Percentiles rank a stretch among this genome's conserved stretches.
Conservation (phyloP, 2,113 vertebrate genomes). For the Mobula hypostoma region DNA sequence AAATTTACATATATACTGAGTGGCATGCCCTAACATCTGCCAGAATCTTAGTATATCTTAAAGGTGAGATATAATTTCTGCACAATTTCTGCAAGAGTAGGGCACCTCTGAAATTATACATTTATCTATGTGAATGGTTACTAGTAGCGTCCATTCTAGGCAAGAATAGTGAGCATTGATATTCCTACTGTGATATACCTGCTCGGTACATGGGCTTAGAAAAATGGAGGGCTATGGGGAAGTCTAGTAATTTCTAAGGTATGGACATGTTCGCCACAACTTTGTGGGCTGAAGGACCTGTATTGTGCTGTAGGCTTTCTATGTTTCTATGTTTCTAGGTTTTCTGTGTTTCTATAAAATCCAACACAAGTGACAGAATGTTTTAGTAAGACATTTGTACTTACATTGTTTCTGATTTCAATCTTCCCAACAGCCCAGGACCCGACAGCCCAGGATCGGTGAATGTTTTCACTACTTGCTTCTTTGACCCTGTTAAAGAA, state of each 20-base stretch:
- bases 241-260: too few relatives aligned
- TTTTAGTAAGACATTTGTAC: neutral
- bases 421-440: neutral
- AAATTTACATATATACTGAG: neutral
- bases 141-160: neutral
- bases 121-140: neutral
- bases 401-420: neutral
- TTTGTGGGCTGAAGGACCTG: too few relatives aligned
- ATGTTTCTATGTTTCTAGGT: too few relatives aligned
- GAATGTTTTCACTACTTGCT: neutral
- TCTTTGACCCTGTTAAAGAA: neutral
- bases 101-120: too few relatives aligned
- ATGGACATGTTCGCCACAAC: too few relatives aligned
- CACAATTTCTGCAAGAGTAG: too few relatives aligned
- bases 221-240: too few relatives aligned
- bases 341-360: too few relatives aligned
- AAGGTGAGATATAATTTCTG: too few relatives aligned
- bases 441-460: neutral
- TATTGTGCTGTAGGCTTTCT: too few relatives aligned
- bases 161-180: neutral
- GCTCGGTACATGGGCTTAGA: too few relatives aligned
- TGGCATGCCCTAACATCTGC: neutral
- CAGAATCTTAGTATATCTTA: neutral
- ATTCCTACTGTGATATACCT: too few relatives aligned
- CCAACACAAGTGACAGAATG: neutral